These are phyloP conservation scores for Ganaspis sp. DNA, from an alignment of 1,140 invertebrate species.

Conservation along the genomic window DNA sequence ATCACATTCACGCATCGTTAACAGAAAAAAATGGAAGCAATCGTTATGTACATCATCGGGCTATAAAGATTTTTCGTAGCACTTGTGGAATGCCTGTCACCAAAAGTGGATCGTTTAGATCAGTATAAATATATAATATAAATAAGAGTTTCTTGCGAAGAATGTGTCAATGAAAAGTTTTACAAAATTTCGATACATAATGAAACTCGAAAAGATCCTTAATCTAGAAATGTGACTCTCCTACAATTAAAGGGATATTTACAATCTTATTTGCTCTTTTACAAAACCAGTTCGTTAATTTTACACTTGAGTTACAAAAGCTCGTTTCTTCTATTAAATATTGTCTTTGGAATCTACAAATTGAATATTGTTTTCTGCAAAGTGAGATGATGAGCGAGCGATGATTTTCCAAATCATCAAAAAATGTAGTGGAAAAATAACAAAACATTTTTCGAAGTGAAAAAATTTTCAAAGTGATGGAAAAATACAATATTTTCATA, in stretches of 20 bases:
- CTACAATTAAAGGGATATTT: not conserved
- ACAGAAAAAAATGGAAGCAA: slow-evolving; percentile 54
- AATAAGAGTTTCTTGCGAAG: slow-evolving; percentile 28
- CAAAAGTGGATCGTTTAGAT: slow-evolving; percentile 40
- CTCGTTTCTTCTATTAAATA: not conserved
- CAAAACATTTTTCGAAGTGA: too few relatives aligned
- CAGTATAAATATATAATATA: slow-evolving; percentile 28
- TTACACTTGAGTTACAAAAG: not conserved
- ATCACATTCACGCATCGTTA: slow-evolving; percentile 37
- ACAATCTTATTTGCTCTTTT: not conserved
- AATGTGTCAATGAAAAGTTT: slow-evolving; percentile 31
- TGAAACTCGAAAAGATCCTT: not conserved
- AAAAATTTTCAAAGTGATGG: too few relatives aligned
- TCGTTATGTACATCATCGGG: slow-evolving; percentile 55
- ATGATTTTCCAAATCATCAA: too few relatives aligned
- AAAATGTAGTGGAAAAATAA: too few relatives aligned
- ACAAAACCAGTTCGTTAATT: not conserved
- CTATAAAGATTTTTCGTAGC: slow-evolving; percentile 56
- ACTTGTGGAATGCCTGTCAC: slow-evolving; percentile 64
- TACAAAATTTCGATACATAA: not conserved
- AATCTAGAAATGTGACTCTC: not conserved
- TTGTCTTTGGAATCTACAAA: not conserved
- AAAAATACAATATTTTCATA: too few relatives aligned
- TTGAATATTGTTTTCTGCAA: too few relatives aligned
- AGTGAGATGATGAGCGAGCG: too few relatives aligned